Base-by-base conservation (phyloP, 2,888 invertebrate genomes). In the Thymelicus acteon region DNA sequence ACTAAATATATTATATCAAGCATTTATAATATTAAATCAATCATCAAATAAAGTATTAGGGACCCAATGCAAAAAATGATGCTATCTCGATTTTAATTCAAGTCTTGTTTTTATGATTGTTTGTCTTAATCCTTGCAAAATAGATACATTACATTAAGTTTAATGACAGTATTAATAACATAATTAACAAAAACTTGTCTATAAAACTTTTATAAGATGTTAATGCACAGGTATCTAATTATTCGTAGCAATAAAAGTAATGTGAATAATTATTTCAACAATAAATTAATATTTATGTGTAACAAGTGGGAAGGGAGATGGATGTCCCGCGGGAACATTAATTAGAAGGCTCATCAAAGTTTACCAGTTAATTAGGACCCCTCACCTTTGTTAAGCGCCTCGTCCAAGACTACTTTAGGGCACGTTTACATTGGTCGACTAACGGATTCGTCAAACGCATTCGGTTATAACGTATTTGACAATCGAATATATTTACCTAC, bases 301-400 rank as follows among this genome's bases (percentile, higher is more conserved):
- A 60, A 37, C 57, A 57, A 57, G 37, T 57, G 31, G 19, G 31
- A 57, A 10, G 57, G 13, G 57, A 57, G 37, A 3, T 37, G 24
- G 10, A 24, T 54, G 19, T 85, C 87, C 86, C 88, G 87, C 88
- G 88, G 90, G 89, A 88, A 88, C 90, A 91, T 93, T 93, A 92
- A 93, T 93, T 93, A 93, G 92, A 88, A 87, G 81, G 79, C 84
- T 90, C 92, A 90, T 92, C 91, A 92, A 92, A 94, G 93, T 93
- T 93, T 92, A 93, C 93, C 93, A 92, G 92, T 93, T 93, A 93
- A 94, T 94, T 94, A 94, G 92, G 88, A 90, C 83, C 87, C 82
- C 85, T 86, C 87, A 88, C 89, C 91, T 89, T 89, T 85, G 87
- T 90, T 13, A 57, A 57, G 57, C 57, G 31, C 57, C 37, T 57